Base-by-base conservation (phyloP, 2,113 vertebrate genomes). In the Gallinago undulata region DNA sequence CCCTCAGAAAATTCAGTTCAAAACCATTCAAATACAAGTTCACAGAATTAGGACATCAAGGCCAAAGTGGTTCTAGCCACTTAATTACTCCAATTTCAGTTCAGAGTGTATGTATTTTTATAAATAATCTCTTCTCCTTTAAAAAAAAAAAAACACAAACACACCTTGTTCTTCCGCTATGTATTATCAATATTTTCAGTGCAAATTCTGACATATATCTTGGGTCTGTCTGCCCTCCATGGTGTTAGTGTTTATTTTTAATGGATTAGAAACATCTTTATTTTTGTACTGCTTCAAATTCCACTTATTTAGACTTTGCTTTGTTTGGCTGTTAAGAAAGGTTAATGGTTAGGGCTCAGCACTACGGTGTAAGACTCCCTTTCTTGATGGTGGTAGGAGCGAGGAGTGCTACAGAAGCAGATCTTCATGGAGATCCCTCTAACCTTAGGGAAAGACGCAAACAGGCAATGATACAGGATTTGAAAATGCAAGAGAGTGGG, bases 271-370 rank as follows among this genome's bases (percentile, higher is more conserved):
- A 87, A 47, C 31, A 45, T 17, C 43, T 78, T 80, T 64, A 41
- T 60, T 95, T 90, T 84, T 80, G 7, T 23, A 73, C 7, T 47
- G 27, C 69, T 94, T 94, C 87, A 83, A 57, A 80, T 80, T 66
- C 55, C 63, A 45, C 56, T 93, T 88, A 45, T 74, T 90, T 79
- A 76, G 67, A 66, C 55, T 80, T 90, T 55, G 62, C 70, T 88
- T 94, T 76, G 37, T 96, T 94, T 94, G 84, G 70, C 89, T 83
- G 33, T 77, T 91, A 72, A 74, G 92, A 79, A 85, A 83, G 2
- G 7, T 86, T 81, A 80, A 72, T 17, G 33, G 55, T 69, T 73
- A 86, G n/a, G 27, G 63, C 59, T 80, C 76, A 55, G 87, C 47
- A 79, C 66, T 91, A 41, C 90, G 30, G 41, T 57, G 33, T 31